Evolutionary conservation across 2,113 vertebrate genomes (phyloP), one percentile per base, ranked within the genome.

Genomic region (Varanus salvator): DNA sequence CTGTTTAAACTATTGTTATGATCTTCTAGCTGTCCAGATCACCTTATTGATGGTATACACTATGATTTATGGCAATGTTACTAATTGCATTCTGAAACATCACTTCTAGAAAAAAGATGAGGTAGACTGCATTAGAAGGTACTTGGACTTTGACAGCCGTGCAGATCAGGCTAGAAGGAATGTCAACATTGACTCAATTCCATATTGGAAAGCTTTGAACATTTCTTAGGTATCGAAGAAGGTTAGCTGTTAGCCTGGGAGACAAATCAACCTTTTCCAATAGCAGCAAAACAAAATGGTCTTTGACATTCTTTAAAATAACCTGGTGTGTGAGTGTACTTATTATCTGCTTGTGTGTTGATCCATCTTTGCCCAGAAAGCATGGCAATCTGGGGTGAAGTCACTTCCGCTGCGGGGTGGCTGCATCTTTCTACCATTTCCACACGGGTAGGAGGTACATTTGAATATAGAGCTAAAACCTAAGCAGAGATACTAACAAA

Each of bases 11-110:
- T 77, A 52, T 90, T 87, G 88, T 87, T 68, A 60, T 72, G 60
- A 86, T 54, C 85, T 92, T 91, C 89, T 87, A 94, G 89, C 84
- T 90, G 90, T 93, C 86, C 87, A 93, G 83, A 87, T 92, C 88
- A 80, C 72, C 84, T 77, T 54, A 91, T 60, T 91, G 93, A 88
- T n/a, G 17, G 71, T 34, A 54, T 94, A 88, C 89, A 91, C 91
- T 93, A 81, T 88, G 89, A 85, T 92, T 89, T 92, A 89, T 93
- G 94, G 85, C 44, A 91, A 80, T 68, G 75, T 78, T 91, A 85
- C 84, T 96, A 95, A 95, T 93, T 93, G 71, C 94, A 92, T 93
- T 93, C 93, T 92, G 91, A 95, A 93, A 87, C 90, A 95, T 90
- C 89, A 93, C 93, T 95, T 96, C 94, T 92, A 80, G 81, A 85